Conservation (phyloP, 2,888 invertebrate species). For the Limnephilus rhombicus region DNA sequence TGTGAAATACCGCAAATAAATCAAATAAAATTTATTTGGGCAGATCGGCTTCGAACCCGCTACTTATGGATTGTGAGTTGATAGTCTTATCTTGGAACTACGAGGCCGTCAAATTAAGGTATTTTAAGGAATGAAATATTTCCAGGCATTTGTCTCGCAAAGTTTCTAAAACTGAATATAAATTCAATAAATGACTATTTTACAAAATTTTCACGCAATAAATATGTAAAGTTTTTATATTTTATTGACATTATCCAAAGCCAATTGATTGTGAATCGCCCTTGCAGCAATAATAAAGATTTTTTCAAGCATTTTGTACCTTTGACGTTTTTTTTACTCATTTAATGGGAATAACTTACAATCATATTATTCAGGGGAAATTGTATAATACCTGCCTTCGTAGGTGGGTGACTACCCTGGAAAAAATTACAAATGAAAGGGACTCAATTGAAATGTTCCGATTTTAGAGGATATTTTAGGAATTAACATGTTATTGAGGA, state of each 20-base stretch:
- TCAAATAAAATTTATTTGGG: too few relatives aligned
- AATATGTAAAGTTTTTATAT: neutral
- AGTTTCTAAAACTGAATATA: neutral
- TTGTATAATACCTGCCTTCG: neutral
- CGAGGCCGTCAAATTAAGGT: too few relatives aligned
- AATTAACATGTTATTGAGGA: neutral
- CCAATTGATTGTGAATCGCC: neutral
- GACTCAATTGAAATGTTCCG: neutral
- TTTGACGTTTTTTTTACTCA: neutral
- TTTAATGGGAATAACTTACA: neutral
- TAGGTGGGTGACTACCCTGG: too few relatives aligned
- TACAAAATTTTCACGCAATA: neutral
- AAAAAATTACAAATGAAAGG: neutral
- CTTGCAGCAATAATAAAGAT: neutral
- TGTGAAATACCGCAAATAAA: too few relatives aligned
- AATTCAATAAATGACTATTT: neutral
- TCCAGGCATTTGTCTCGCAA: neutral
- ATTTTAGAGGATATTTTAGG: neutral
- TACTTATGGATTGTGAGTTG: too few relatives aligned
- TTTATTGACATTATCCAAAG: slow-evolving; percentile 2
- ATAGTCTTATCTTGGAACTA: too few relatives aligned
- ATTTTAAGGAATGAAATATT: neutral
- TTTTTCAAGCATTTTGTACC: neutral
- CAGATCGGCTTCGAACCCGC: too few relatives aligned
- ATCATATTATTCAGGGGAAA: neutral